Evolutionary conservation across 2,113 vertebrate genomes (phyloP).

Genomic region (Apodemus speciosus): DNA sequence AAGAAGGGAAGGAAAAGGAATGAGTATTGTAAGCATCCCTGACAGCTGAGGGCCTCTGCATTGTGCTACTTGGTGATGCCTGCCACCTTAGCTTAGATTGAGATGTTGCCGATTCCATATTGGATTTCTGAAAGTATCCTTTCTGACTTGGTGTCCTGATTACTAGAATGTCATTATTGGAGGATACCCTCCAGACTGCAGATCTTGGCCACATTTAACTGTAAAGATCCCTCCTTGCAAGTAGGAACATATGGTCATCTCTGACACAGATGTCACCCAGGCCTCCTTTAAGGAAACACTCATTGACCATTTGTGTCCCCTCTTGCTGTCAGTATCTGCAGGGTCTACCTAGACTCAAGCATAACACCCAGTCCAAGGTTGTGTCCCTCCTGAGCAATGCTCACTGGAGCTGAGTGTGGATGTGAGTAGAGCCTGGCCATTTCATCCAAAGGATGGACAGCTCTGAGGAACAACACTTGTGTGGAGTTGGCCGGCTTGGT

Average conservation of each 20-base stretch:
- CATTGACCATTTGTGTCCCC: neutral
- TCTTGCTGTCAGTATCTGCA: neutral
- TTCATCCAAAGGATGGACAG: neutral
- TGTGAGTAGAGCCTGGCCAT: neutral
- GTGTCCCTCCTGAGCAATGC: neutral
- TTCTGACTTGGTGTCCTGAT: neutral
- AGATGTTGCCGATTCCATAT: neutral
- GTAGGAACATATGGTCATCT: neutral
- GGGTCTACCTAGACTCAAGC: neutral
- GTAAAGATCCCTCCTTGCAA: neutral
- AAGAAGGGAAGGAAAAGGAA: neutral
- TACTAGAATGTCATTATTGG: neutral
- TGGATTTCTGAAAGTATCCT: neutral
- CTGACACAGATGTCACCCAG: neutral
- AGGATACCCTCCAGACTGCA: neutral
- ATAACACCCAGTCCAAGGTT: neutral
- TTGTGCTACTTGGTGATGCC: neutral
- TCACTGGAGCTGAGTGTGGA: neutral
- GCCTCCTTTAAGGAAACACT: neutral
- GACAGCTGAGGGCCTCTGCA: neutral
- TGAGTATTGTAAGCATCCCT: neutral
- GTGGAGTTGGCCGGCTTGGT: neutral
- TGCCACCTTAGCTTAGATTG: neutral
- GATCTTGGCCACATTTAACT: neutral
- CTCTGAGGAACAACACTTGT: neutral